Evolutionary conservation across 1,140 invertebrate genomes (phyloP).

Genomic region (Gryon sp.): DNA sequence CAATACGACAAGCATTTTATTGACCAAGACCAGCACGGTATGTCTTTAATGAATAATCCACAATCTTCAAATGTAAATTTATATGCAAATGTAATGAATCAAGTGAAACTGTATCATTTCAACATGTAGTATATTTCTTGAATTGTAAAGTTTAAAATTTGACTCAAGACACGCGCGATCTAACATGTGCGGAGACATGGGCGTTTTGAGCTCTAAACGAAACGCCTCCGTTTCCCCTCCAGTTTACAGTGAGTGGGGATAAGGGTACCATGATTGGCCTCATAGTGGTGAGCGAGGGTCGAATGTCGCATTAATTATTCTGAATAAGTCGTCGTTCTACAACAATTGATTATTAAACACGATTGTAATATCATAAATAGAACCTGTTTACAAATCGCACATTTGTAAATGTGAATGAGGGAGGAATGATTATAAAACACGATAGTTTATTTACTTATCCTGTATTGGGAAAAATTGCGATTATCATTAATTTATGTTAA

Average conservation of each 20-base stretch:
- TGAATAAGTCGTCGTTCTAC: conserved; percentile 78
- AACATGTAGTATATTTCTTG: conserved; percentile 1
- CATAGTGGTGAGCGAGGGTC: conserved; percentile 48
- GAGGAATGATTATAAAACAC: conserved; percentile 69
- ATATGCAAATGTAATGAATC: conserved; percentile 19
- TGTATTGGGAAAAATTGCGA: no score
- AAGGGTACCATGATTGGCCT: conserved; percentile 63
- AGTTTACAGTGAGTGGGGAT: conserved; percentile 43
- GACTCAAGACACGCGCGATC: conserved; percentile 35
- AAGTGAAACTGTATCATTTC: conserved; percentile 23
- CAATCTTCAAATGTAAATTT: conserved; percentile 36
- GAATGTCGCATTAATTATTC: conserved; percentile 77
- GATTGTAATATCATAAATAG: conserved; percentile 78
- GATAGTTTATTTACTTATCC: conserved; percentile 23
- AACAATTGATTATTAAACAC: conserved; percentile 77
- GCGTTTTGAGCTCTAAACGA: conserved; percentile 48
- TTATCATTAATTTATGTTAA: no score
- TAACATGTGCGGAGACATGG: conserved; percentile 48
- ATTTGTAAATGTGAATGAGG: no score
- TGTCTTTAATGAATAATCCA: conserved; percentile 15
- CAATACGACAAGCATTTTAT: conserved; percentile 20
- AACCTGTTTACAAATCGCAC: conserved; percentile 77
- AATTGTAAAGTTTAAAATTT: conserved; percentile 32
- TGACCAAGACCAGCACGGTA: not conserved
- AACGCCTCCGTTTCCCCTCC: conserved; percentile 70